A percentile compares a stretch with the other conserved stretches of the same genome.
phyloP scores from a whole-genome alignment of 2,113 vertebrate species.

The Heliornis fulica region DNA sequence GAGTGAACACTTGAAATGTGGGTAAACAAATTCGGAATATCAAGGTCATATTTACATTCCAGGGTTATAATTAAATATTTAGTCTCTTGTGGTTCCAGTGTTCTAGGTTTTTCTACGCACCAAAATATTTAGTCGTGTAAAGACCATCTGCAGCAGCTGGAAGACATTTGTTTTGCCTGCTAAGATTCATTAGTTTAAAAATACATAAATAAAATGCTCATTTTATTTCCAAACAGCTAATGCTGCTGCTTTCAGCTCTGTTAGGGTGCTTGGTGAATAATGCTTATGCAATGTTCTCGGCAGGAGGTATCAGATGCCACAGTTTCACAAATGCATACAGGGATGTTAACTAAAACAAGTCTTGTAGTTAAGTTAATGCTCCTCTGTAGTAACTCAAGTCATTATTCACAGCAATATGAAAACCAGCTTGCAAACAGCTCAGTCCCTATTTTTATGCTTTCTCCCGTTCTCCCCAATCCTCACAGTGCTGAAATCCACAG shows the following conservation, averaged over 20 bases:
- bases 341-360: neutral
- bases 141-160: conserved; percentile 65
- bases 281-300: neutral
- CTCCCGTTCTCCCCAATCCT: neutral
- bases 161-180: conserved; percentile 37
- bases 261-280: neutral
- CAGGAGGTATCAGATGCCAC: neutral
- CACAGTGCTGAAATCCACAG: neutral
- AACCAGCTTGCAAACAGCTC: neutral
- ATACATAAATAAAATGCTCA: neutral
- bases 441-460: neutral
- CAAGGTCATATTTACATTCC: conserved; percentile 20
- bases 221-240: conserved; percentile 7
- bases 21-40: neutral
- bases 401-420: neutral
- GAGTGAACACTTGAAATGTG: neutral
- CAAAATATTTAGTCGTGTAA: conserved; percentile 10
- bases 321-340: neutral
- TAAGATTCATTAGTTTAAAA: conserved; percentile 43
- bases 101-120: neutral
- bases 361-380: neutral
- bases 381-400: neutral
- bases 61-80: conserved; percentile 9
- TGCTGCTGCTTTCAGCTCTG: neutral
- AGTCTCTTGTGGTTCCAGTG: neutral